These are phyloP conservation scores for Centroberyx gerrardi DNA, from an alignment of 2,797 vertebrate genomes.

Conservation along the genomic window DNA sequence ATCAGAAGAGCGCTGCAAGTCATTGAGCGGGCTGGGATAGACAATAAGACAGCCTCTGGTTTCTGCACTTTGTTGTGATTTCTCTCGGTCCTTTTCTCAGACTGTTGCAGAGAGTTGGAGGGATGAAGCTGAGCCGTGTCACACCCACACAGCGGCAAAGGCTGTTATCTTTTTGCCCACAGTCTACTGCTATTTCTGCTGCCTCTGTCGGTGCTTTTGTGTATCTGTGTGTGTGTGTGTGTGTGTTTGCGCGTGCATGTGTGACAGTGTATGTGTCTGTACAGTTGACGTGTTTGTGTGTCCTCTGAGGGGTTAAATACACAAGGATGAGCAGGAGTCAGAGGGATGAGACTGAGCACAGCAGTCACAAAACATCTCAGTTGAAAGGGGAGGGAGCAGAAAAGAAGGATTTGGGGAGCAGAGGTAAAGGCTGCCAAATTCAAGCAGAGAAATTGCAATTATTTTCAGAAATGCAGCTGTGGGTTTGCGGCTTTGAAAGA, in stretches of 20 bases:
- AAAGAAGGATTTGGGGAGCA: slow-evolving; percentile 50
- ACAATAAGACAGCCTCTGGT: slow-evolving; percentile 58
- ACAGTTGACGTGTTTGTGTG: slow-evolving; percentile 28
- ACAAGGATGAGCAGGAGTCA: slow-evolving; percentile 49
- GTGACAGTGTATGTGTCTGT: slow-evolving; percentile 13
- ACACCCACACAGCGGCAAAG: slow-evolving; percentile 75
- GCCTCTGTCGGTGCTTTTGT: slow-evolving; percentile 54
- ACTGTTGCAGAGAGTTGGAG: slow-evolving; percentile 59
- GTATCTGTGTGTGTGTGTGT: background rate
- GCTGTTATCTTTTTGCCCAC: slow-evolving; percentile 73
- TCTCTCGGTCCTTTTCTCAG: slow-evolving; percentile 47
- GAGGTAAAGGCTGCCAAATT: slow-evolving; percentile 53
- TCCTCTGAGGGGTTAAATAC: slow-evolving; percentile 48
- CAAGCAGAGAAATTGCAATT: slow-evolving; percentile 25
- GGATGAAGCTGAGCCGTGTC: slow-evolving; percentile 64
- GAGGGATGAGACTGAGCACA: slow-evolving; percentile 51
- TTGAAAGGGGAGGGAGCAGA: slow-evolving; percentile 45
- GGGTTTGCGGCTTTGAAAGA: slow-evolving; percentile 35
- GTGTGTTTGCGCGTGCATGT: background rate
- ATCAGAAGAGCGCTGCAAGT: slow-evolving; percentile 50
- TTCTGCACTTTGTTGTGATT: slow-evolving; percentile 62
- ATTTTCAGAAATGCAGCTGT: slow-evolving; percentile 47
- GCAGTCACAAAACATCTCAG: slow-evolving; percentile 56
- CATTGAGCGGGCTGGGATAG: slow-evolving; percentile 40
- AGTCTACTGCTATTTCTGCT: slow-evolving; percentile 71